Evolutionary conservation across 2,113 vertebrate species (phyloP), one percentile per base, ranked within the genome.

Genomic region (Thermophis baileyi): DNA sequence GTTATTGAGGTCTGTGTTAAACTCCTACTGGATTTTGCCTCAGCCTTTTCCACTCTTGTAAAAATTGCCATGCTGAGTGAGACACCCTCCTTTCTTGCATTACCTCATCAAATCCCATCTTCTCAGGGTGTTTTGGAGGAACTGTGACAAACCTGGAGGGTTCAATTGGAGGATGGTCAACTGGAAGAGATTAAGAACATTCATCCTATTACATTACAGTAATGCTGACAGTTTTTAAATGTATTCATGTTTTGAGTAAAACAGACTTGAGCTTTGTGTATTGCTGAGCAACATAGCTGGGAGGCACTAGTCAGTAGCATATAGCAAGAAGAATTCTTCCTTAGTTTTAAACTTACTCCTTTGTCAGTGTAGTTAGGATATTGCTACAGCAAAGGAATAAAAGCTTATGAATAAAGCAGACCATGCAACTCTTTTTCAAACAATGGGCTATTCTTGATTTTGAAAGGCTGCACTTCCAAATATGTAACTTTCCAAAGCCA

Each of bases 61-160:
- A 18, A 89, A 89, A 20, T 30, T 27, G 50, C 10, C 50, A 25
- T 4, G 20, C 24, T 46, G 55, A 60, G 7, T 30, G 40, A 81
- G 30, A 47, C 3, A 2, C 1, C 11, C 1, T 90, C 25, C 46
- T 35, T 4, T 9, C 1, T 90, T 49, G 46, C 25, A 74, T 90
- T 97, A 99, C 99, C 97, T 99, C 97, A 91, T 99, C 98, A 96
- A 99, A 99, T 55, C 98, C 98, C 96, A 99, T 99, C 96, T 97
- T 99, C 96, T 98, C 98, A 89, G 98, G 98, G 4, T 95, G 94
- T 86, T 98, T 97, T 0, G 96, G 97, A 5, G 97, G 96, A 27
- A 97, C 87, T 54, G 98, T 97, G 94, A 99, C 95, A 94, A 98
- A 98, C 95, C 98, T 97, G 1, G 99, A 99, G 20, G 98, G 98